Conservation (phyloP, 37 sponge, comb jelly and placozoan genomes). For the Haliclona indistincta region DNA sequence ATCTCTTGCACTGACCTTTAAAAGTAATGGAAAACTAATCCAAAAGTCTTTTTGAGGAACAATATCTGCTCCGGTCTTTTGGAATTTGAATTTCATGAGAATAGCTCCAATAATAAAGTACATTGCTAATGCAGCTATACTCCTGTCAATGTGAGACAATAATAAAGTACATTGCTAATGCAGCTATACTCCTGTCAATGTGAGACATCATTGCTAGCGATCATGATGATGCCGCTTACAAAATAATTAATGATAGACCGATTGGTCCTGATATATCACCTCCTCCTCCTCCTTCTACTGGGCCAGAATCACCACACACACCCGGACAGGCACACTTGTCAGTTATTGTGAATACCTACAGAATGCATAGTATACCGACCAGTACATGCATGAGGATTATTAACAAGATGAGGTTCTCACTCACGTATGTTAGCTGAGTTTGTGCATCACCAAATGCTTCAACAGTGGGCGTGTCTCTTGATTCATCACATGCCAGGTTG, state of each 20-base stretch:
- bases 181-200: no score
- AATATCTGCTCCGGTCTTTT: neutral
- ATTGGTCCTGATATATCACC: neutral
- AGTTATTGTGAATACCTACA: no score
- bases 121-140: neutral
- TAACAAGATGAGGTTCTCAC: neutral
- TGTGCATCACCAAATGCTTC: neutral
- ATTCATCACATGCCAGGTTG: neutral
- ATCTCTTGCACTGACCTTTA: slow-evolving; percentile 7
- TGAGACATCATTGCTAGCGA: no score
- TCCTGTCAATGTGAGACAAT: no score
- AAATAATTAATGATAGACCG: neutral
- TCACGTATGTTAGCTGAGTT: neutral
- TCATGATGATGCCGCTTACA: no score
- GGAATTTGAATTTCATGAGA: neutral
- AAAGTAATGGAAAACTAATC: neutral
- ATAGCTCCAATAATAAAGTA: slow-evolving; percentile 8
- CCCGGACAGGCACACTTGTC: slow-evolving; percentile 15
- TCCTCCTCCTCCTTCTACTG: slow-evolving; percentile 6
- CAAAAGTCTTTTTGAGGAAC: neutral
- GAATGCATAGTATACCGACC: no score
- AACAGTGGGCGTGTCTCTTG: neutral
- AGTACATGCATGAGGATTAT: no score
- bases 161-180: no score
- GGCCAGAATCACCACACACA: neutral